Evolutionary conservation across 2,888 invertebrate genomes (phyloP), one percentile per base, ranked within the genome.

Genomic region (Psylliodes chrysocephalus): DNA sequence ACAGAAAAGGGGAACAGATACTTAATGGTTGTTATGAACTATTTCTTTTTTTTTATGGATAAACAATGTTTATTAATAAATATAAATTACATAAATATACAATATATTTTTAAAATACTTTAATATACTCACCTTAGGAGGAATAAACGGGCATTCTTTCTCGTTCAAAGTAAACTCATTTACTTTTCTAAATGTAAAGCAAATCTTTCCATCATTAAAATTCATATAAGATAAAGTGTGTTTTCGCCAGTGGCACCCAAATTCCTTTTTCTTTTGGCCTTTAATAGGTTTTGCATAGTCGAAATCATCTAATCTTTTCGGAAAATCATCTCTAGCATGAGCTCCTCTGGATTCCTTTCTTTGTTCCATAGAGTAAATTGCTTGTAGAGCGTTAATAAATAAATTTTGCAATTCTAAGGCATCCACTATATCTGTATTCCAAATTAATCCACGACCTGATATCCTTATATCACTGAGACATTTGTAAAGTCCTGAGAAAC

Each of bases 341-440:
- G 91, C 90, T 38, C 91, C 91, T 64, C 91, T 82, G 18, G 89
- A 89, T 77, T 92, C 91, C 75, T 88, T 89, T 52, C 91, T 83
- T 53, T 87, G 85, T 78, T 89, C 90, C 40, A 91, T 91, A 0
- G 85, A 82, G 64, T 84, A 82, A 46, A 90, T 87, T 0, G 87
- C 88, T 73, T 89, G 88, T 65, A 88, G 74, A 25, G 88, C 85
- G 75, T 86, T 86, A 19, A 88, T 78, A 84, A 91, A 85, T 69
- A 91, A 81, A 77, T 91, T 92, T 79, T 90, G 89, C 44, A 92
- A 81, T 76, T 91, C 91, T 42, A 91, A 78, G 1, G 90, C 88
- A 78, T 92, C 91, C 2, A 90, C 82, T 56, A 92, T 81, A 74
- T 92, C 90, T 0, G 88, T 86, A 79, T 92, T 91, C 91, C 91